These are phyloP conservation scores for Acyrthosiphon pisum DNA, from an alignment of 1,140 invertebrate genomes.

Conservation along the genomic window DNA sequence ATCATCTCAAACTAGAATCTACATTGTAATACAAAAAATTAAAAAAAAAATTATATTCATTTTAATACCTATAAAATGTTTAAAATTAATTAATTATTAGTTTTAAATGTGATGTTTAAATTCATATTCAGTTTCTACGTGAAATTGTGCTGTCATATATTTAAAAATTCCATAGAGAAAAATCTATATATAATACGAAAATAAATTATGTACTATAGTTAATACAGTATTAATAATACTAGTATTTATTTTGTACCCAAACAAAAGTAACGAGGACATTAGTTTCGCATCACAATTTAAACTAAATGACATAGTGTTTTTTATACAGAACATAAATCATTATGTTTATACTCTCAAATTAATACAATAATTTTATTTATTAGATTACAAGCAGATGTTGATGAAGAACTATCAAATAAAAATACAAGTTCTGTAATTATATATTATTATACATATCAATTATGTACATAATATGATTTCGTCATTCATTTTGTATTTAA, in stretches of 20 bases:
- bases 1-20: neutral
- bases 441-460: neutral
- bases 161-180: neutral
- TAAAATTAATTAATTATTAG: neutral
- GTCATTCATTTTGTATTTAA: neutral
- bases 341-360: neutral
- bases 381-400: neutral
- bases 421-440: neutral
- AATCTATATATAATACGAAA: neutral
- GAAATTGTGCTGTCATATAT: neutral
- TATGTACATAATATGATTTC: neutral
- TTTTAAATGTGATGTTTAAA: neutral
- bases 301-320: conserved; percentile 11
- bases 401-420: neutral
- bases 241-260: neutral
- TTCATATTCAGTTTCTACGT: neutral
- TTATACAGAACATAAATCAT: conserved; percentile 5
- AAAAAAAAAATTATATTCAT: neutral
- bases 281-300: conserved; percentile 13
- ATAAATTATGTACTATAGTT: neutral
- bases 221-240: neutral
- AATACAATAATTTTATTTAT: neutral
- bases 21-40: neutral
- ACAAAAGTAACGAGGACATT: conserved; percentile 22
- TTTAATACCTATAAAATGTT: neutral